Evolutionary conservation across 2,797 vertebrate genomes (phyloP).

Genomic region (Emydoidea blandingii): DNA sequence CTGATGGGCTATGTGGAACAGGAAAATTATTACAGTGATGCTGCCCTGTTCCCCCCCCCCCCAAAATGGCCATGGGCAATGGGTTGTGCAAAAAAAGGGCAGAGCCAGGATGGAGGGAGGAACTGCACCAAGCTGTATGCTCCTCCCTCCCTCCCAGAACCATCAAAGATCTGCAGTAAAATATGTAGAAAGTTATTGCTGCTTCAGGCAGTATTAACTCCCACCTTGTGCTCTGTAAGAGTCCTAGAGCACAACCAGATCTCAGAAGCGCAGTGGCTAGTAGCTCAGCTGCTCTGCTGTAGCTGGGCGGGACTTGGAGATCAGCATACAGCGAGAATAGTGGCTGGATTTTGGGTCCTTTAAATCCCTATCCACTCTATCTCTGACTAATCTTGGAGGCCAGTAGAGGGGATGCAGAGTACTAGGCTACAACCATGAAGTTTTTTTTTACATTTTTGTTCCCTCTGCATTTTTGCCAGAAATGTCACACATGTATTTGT

Average conservation of each 20-base stretch:
- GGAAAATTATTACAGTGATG: background rate
- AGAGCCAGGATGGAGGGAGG: background rate
- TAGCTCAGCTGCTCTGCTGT: accelerated
- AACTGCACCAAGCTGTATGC: background rate
- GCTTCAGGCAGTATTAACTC: background rate
- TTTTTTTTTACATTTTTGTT: background rate
- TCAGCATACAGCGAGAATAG: accelerated
- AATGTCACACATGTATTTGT: background rate
- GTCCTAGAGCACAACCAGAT: background rate
- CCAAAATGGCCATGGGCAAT: background rate
- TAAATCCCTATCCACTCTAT: background rate
- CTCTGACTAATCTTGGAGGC: background rate
- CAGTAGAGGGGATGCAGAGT: background rate
- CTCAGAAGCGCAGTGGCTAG: accelerated
- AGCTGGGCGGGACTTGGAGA: background rate
- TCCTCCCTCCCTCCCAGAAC: background rate
- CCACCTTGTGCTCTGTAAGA: background rate
- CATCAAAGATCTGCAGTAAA: background rate
- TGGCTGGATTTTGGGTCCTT: background rate
- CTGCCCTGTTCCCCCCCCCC: background rate
- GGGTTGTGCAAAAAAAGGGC: background rate
- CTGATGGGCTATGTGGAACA: background rate
- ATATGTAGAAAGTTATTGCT: background rate
- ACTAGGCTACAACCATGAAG: background rate
- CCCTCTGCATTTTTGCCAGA: conserved; percentile 1